Conservation (phyloP, 1,140 invertebrate genomes). For the Megalopta genalis region DNA sequence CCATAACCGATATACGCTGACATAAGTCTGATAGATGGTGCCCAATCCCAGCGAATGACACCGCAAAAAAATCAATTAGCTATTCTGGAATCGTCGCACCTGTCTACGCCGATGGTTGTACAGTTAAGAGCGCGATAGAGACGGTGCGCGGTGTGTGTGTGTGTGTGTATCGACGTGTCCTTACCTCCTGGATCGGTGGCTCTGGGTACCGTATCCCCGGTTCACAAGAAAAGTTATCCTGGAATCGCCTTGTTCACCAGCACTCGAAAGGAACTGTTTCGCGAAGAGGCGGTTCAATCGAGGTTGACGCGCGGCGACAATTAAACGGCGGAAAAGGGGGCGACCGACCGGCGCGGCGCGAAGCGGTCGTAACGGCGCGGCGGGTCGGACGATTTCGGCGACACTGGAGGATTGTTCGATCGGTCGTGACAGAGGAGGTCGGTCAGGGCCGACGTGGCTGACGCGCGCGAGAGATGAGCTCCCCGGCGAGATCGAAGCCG, state of each 20-base stretch:
- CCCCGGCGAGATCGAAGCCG: slow-evolving; percentile 60
- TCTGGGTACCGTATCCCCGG: slow-evolving; percentile 6
- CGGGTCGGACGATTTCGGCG: not conserved
- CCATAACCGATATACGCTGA: no score
- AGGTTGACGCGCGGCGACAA: not conserved
- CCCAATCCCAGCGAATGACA: no score
- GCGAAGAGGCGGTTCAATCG: not conserved
- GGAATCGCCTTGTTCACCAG: slow-evolving; percentile 12
- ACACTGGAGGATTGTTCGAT: slow-evolving; percentile 29
- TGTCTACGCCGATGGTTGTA: no score
- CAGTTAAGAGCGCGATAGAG: no score
- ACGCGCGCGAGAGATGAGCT: slow-evolving; percentile 28
- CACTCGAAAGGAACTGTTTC: slow-evolving; percentile 12
- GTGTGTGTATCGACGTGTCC: not conserved
- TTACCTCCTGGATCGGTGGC: slow-evolving; percentile 19
- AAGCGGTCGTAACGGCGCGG: not conserved
- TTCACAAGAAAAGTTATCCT: slow-evolving; percentile 12
- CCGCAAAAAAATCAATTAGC: no score
- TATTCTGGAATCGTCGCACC: no score
- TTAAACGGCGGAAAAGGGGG: not conserved
- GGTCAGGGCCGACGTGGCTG: not conserved
- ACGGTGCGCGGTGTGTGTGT: no score
- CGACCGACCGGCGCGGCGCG: no score
- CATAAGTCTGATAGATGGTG: no score
- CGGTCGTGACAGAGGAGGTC: slow-evolving; percentile 30